Evolutionary conservation across 2,113 vertebrate genomes (phyloP), one percentile per base, ranked within the genome.

Genomic region (Dicaeum eximium): DNA sequence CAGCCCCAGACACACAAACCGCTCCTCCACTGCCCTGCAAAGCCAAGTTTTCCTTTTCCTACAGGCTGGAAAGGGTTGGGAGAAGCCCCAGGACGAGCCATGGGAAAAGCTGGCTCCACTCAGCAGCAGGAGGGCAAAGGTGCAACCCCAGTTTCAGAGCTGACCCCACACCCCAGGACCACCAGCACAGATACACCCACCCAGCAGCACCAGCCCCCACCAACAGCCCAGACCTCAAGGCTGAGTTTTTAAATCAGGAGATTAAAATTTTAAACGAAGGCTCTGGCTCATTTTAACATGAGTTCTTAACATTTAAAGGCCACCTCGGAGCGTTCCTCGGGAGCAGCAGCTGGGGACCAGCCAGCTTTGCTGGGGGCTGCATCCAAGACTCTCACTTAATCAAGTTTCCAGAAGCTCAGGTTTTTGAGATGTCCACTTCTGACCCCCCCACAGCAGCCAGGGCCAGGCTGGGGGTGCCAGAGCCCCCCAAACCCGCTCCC

Each of bases 291-390:
- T 86, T 95, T 88, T 70, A 73, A 80, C 42, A n/a, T 23, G 47
- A 80, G 86, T 93, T 77, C 90, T 80, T 92, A 90, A 92, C 94
- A 93, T 94, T 94, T 94, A 97, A 96, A 95, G 96, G 94, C 86
- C 88, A 80, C 62, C 70, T 72, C 58, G 0, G 31, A 77, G 88
- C 47, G 1, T 45, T 83, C 62, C 88, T 77, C 1, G 2, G 47
- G 75, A 77, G 0, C 7, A 47, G 94, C 75, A 80, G 74, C 96
- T 92, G 87, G 93, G 90, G 87, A 93, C 16, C 69, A 89, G 92
- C 82, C 28, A 19, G 82, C 27, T 15, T 86, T 54, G 75, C 88
- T 66, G 15, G 56, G 79, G 80, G 82, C 74, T 38, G 15, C 10
- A 35, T 90, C 90, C 90, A 77, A 88, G 64, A 0, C 64, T 91